Conservation (phyloP, 2,888 invertebrate genomes). For the Sclerodermus sp. region DNA sequence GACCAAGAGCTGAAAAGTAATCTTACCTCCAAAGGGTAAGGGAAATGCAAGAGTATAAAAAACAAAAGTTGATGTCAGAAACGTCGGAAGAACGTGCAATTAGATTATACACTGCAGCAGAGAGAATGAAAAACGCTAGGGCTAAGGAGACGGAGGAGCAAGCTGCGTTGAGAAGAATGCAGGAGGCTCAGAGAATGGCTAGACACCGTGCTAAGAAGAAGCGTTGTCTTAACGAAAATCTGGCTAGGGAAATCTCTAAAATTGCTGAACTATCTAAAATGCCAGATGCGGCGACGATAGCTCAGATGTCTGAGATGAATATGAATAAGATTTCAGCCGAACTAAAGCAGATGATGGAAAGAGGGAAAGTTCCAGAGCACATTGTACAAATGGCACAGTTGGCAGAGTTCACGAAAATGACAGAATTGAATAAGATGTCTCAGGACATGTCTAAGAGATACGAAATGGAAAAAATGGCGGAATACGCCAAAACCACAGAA, state of each 20-base stretch:
- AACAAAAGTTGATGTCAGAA: conserved; percentile 44
- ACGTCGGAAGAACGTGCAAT: conserved; percentile 49
- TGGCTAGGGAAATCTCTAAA: conserved; percentile 54
- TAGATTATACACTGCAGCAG: conserved; percentile 44
- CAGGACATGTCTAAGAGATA: conserved; percentile 54
- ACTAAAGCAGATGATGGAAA: conserved; percentile 56
- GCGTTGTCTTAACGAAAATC: conserved; percentile 53
- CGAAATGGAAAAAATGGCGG: conserved; percentile 56
- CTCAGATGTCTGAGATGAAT: conserved; percentile 55
- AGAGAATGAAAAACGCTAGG: conserved; percentile 54
- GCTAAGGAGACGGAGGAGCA: conserved; percentile 54
- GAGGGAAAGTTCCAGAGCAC: conserved; percentile 55
- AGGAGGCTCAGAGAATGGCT: conserved; percentile 55
- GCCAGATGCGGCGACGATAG: conserved; percentile 51
- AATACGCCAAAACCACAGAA: conserved; percentile 52
- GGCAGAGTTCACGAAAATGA: conserved; percentile 55
- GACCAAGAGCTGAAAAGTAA: conserved; percentile 30
- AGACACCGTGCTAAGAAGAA: conserved; percentile 55
- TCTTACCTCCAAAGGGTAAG: conserved; percentile 38
- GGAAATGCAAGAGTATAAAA: conserved; percentile 42
- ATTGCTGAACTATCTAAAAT: conserved; percentile 54
- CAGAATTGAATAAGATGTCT: conserved; percentile 51
- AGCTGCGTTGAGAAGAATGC: conserved; percentile 51
- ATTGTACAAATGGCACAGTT: conserved; percentile 56
- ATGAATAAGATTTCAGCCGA: conserved; percentile 57